A percentile compares a stretch with the other conserved stretches of the same genome.
These are phyloP conservation scores for Brassicogethes aeneus DNA, from an alignment of 2,888 invertebrate species.

Conservation along the genomic window DNA sequence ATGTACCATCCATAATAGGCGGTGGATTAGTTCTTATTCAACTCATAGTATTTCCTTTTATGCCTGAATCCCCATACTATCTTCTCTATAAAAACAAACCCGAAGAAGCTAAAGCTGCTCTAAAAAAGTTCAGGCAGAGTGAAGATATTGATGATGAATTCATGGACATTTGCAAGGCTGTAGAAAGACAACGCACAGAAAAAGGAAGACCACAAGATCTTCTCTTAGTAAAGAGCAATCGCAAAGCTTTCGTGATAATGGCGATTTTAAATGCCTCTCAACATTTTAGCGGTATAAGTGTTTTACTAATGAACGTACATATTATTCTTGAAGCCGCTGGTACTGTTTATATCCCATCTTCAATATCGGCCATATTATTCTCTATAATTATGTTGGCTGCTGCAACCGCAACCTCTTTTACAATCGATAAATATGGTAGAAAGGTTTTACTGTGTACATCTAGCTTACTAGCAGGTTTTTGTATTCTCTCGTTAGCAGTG, in stretches of 20 bases:
- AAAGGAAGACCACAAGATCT: slow-evolving; percentile 34
- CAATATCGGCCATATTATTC: slow-evolving; percentile 34
- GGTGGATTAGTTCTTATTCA: slow-evolving; percentile 27
- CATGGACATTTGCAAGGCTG: slow-evolving; percentile 29
- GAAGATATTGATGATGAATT: slow-evolving; percentile 31
- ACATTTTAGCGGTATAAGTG: slow-evolving; percentile 38
- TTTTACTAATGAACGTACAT: slow-evolving; percentile 38
- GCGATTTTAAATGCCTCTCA: slow-evolving; percentile 35
- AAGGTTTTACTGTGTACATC: slow-evolving; percentile 32
- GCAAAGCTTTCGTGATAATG: slow-evolving; percentile 38
- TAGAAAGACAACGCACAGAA: slow-evolving; percentile 33
- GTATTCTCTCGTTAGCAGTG: slow-evolving; percentile 30
- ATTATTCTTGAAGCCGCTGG: slow-evolving; percentile 34
- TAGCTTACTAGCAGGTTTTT: slow-evolving; percentile 31
- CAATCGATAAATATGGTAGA: slow-evolving; percentile 35
- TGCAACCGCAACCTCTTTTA: slow-evolving; percentile 28
- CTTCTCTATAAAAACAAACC: slow-evolving; percentile 28
- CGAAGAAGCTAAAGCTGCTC: slow-evolving; percentile 28
- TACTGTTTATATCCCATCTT: slow-evolving; percentile 28
- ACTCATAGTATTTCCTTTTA: slow-evolving; percentile 31
- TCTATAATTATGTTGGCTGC: slow-evolving; percentile 34
- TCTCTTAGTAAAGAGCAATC: slow-evolving; percentile 32
- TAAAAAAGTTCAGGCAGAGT: slow-evolving; percentile 24
- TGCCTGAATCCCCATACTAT: slow-evolving; percentile 36
- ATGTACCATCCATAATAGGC: slow-evolving; percentile 22